Base-by-base conservation (phyloP, 1,140 invertebrate species). In the Drosophila lacertosa region DNA sequence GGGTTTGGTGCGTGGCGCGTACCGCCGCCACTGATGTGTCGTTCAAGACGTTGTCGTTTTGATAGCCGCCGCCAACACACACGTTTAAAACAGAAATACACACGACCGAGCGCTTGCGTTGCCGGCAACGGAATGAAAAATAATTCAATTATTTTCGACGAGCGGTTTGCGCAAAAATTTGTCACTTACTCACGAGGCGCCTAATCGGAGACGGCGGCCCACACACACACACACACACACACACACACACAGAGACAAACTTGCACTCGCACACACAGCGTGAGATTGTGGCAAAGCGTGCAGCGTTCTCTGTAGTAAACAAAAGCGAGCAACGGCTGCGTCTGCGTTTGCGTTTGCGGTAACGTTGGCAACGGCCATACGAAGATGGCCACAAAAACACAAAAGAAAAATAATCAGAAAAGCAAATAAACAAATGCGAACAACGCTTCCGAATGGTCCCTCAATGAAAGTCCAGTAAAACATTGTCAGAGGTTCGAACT, bases 51-150 rank as follows among this genome's bases (percentile, higher is more conserved):
- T 11, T 2, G 32, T 18, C 48, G 32, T 22, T 40, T 15, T 7
- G 51, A 18, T 29, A 42, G 26, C 26, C 26, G 20, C n/a, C 40
- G 33, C 20, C 39, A 35, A 35, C 7, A 58, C 66, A 35, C 33
- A n/a, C 20, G n/a, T n/a, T n/a, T n/a, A n/a, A n/a, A n/a, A 51
- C 20, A n/a, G 18, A 57, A 57, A 54, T 53, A 50, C 45, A 73
- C 74, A 88, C 82, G 65, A 78, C 82, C 74, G 78, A 82, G 44
- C 82, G 82, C 82, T 86, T 75, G 74, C 77, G 82, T 81, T 84
- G 82, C 77, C 82, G 74, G 70, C 82, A 70, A 77, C 82, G 77
- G 82, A 86, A 86, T 86, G 81, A 88, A 88, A 75, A 88, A 86
- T 71, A 88, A 81, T 70, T 88, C 66, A 88, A 88, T 88, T 88